A percentile compares a stretch with the other conserved stretches of the same genome.
phyloP scores from a whole-genome alignment of 2,888 invertebrate species.

The Agrotis clavis region DNA sequence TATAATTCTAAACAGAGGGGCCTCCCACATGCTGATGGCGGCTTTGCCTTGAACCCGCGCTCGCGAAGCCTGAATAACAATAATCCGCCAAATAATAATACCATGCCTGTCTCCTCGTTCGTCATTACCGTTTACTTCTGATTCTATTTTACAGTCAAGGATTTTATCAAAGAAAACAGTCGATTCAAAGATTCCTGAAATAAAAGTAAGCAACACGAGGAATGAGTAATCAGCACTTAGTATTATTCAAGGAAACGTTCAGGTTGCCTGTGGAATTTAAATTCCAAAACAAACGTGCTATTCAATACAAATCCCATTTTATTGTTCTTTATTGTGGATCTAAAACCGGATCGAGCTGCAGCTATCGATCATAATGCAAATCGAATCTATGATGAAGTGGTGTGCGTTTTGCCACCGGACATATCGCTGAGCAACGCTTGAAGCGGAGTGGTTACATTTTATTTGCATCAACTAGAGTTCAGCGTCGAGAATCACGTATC shows the following conservation, averaged over 20 bases:
- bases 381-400: conserved; percentile 38
- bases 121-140: conserved; percentile 52
- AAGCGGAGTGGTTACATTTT: conserved; percentile 15
- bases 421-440: conserved; percentile 33
- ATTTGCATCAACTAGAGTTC: conserved; percentile 53
- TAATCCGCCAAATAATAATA: conserved; percentile 72
- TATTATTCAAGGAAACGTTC: conserved; percentile 71
- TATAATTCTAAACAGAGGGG: conserved; percentile 69
- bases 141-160: conserved; percentile 42
- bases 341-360: conserved; percentile 72
- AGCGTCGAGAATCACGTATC: conserved; percentile 67
- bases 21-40: conserved; percentile 76
- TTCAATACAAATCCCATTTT: conserved; percentile 72
- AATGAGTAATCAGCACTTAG: conserved; percentile 69
- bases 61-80: conserved; percentile 79
- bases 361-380: conserved; percentile 64
- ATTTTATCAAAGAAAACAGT: conserved; percentile 30
- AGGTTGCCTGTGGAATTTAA: conserved; percentile 66
- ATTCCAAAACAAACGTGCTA: conserved; percentile 78
- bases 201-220: conserved; percentile 41
- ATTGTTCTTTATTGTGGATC: conserved; percentile 71
- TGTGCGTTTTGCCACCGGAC: conserved; percentile 30
- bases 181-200: conserved; percentile 51
- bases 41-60: conserved; percentile 83
- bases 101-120: conserved; percentile 48